phyloP scores from a whole-genome alignment of 2,797 vertebrate genomes.

The Tadarida brasiliensis region DNA sequence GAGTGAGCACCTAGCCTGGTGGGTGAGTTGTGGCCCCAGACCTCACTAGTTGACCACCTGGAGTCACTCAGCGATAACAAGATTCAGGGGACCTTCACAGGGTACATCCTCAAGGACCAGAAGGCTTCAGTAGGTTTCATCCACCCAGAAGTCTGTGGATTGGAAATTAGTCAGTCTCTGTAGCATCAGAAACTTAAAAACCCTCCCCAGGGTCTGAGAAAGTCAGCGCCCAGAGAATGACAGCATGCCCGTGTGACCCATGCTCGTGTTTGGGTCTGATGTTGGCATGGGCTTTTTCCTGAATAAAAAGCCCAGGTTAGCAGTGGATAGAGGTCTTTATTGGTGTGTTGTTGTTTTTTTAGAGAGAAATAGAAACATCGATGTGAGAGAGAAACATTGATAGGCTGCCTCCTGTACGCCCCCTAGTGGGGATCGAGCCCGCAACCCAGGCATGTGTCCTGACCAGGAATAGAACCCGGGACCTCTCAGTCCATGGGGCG shows the following conservation, averaged over 20 bases:
- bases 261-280: neutral
- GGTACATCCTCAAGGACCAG: neutral
- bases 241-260: fast-evolving
- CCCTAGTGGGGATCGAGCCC: no score
- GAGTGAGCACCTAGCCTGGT: neutral
- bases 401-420: no score
- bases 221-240: neutral
- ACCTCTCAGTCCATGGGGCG: no score
- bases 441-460: no score
- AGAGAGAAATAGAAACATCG: no score
- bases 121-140: neutral
- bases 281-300: neutral
- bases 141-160: neutral
- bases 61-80: neutral
- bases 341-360: no score
- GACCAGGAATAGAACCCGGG: no score
- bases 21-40: neutral
- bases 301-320: neutral
- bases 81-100: neutral
- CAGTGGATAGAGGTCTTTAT: neutral
- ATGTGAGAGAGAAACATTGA: no score
- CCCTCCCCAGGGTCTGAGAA: neutral
- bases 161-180: neutral
- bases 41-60: neutral
- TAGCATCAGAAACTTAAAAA: neutral